Conservation (phyloP, 2,797 vertebrate species). For the Falco biarmicus region DNA sequence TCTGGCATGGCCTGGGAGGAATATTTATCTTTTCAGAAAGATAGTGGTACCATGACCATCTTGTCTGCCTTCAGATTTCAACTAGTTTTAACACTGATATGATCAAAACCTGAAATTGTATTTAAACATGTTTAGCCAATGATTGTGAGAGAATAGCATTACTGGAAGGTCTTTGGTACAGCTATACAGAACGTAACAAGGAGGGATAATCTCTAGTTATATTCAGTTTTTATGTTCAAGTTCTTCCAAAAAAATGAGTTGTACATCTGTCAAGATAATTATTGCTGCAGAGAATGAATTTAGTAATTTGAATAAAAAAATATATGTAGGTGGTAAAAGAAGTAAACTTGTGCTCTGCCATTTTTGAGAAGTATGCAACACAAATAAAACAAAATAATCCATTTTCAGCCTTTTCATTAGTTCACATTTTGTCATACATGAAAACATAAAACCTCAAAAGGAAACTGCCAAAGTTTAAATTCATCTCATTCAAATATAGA, state of each 20-base stretch:
- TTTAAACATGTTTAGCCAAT: not conserved
- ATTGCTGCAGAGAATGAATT: not conserved
- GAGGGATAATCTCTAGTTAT: not conserved
- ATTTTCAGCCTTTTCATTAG: not conserved
- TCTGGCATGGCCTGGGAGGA: not conserved
- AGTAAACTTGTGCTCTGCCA: not conserved
- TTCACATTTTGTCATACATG: not conserved
- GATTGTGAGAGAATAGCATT: not conserved
- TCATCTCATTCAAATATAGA: not conserved
- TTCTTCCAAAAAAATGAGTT: not conserved
- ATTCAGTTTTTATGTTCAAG: not conserved
- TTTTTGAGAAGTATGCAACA: not conserved
- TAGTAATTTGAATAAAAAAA: not conserved
- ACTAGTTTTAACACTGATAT: not conserved
- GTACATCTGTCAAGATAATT: not conserved
- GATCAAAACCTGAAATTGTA: not conserved
- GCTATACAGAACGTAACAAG: not conserved
- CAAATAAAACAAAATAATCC: not conserved
- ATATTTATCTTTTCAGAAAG: not conserved
- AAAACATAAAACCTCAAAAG: not conserved
- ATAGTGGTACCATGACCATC: not conserved
- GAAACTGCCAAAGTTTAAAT: not conserved
- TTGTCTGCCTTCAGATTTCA: not conserved
- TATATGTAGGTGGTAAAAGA: not conserved
- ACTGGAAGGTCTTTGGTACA: not conserved